Conservation (phyloP, 2,113 vertebrate genomes). For the Motacilla alba region DNA sequence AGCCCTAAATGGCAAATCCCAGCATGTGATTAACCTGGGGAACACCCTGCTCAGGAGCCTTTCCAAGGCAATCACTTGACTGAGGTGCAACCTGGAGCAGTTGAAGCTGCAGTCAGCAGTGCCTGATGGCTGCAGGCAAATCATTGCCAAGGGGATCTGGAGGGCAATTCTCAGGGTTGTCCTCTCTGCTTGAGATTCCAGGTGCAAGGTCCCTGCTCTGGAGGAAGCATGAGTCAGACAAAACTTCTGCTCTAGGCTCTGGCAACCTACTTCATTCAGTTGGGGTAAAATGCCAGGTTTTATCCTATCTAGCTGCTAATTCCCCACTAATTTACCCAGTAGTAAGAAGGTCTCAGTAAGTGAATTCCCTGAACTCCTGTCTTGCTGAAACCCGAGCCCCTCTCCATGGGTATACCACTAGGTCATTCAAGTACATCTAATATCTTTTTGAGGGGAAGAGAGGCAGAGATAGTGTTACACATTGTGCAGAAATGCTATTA, state of each 20-base stretch:
- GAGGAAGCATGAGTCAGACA: not conserved
- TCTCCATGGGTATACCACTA: not conserved
- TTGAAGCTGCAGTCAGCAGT: not conserved
- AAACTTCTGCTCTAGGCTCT: not conserved
- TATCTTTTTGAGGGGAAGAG: constrained; percentile 25
- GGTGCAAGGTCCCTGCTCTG: not conserved
- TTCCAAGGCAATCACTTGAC: not conserved
- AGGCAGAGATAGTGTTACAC: constrained; percentile 34
- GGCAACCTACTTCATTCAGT: not conserved
- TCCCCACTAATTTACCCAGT: not conserved
- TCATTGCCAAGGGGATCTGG: not conserved
- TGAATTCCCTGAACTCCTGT: not conserved
- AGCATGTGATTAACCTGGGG: not conserved
- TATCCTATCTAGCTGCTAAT: not conserved
- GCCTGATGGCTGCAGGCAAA: not conserved
- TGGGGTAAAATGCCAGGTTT: not conserved
- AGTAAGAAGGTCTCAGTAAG: not conserved
- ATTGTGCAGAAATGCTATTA: constrained; percentile 28
- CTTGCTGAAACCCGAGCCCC: constrained; percentile 17
- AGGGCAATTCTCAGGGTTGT: not conserved
- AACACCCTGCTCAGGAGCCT: not conserved
- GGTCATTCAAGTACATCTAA: constrained; percentile 37
- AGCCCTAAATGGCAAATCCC: not conserved
- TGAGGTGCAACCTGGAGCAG: not conserved
- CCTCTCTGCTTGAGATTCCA: not conserved